Conservation (phyloP, 2,888 invertebrate species). For the Drosophila antonietae region DNA sequence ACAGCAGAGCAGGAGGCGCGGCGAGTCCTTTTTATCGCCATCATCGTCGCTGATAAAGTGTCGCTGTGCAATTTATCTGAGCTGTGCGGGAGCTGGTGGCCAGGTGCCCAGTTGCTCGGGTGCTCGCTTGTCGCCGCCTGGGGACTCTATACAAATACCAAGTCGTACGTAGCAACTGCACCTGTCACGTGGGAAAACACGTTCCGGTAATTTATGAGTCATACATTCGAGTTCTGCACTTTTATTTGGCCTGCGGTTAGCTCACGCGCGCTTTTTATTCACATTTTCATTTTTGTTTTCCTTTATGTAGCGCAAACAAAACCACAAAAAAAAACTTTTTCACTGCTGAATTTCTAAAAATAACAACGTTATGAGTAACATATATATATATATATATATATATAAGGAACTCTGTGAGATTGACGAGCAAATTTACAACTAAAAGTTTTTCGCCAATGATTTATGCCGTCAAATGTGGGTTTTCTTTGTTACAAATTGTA, state of each 20-base stretch:
- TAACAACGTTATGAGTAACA: slow-evolving; percentile 22
- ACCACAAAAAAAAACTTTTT: slow-evolving; percentile 48
- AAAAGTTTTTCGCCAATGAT: slow-evolving; percentile 42
- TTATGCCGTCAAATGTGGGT: slow-evolving; percentile 23
- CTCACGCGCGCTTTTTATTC: slow-evolving; percentile 38
- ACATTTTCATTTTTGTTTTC: slow-evolving; percentile 24
- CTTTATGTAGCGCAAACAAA: slow-evolving; percentile 38
- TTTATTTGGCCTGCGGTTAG: slow-evolving; percentile 30
- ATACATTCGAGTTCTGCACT: slow-evolving; percentile 46
- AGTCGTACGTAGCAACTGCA: slow-evolving; percentile 46
- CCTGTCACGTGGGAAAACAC: slow-evolving; percentile 64
- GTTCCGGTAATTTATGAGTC: slow-evolving; percentile 59
- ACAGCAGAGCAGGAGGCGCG: background rate
- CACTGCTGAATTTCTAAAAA: slow-evolving; percentile 36
- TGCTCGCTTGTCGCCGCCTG: slow-evolving; percentile 1
- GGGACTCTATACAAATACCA: slow-evolving; percentile 25
- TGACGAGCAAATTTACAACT: slow-evolving; percentile 10
- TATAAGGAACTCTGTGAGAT: background rate
- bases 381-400: background rate
- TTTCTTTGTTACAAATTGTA: slow-evolving; percentile 23
- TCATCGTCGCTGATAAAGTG: slow-evolving; percentile 64
- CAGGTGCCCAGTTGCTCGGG: background rate
- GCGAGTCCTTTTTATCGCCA: slow-evolving; percentile 21
- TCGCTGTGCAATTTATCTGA: slow-evolving; percentile 69
- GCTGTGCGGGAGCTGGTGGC: slow-evolving; percentile 13